Percentiles rank a stretch among this genome's conserved stretches.
Evolutionary conservation across 2,888 invertebrate genomes (phyloP).

Genomic region (Napeogenes inachia): DNA sequence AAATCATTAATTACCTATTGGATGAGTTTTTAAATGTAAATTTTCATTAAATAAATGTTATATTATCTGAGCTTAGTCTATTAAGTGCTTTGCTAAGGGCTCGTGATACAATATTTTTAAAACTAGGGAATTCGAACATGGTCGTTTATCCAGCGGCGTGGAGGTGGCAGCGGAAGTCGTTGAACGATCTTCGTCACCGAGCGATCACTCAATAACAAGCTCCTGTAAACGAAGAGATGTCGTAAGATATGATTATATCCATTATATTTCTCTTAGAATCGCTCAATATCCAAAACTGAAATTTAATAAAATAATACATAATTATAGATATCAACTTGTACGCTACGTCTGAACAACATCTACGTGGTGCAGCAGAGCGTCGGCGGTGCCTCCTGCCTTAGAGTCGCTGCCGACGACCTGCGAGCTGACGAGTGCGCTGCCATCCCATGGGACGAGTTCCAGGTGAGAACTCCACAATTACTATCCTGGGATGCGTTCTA

Average conservation of each 20-base stretch:
- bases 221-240: slow-evolving; percentile 87
- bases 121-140: slow-evolving; percentile 72
- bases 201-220: slow-evolving; percentile 88
- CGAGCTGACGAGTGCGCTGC: slow-evolving; percentile 89
- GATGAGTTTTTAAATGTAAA: too few relatives aligned
- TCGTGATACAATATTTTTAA: background rate
- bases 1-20: too few relatives aligned
- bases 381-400: slow-evolving; percentile 44
- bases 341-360: slow-evolving; percentile 66
- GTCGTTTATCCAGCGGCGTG: slow-evolving; percentile 69
- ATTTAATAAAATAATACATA: too few relatives aligned
- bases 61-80: too few relatives aligned
- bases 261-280: too few relatives aligned
- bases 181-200: slow-evolving; percentile 87
- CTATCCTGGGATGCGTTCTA: too few relatives aligned
- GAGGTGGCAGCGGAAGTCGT: slow-evolving; percentile 92
- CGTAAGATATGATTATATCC: slow-evolving; percentile 57
- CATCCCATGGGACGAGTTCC: slow-evolving; percentile 96
- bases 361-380: slow-evolving; percentile 59
- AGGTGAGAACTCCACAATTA: slow-evolving; percentile 76
- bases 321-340: slow-evolving; percentile 77
- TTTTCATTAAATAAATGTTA: too few relatives aligned
- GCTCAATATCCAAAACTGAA: too few relatives aligned
- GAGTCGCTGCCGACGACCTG: slow-evolving; percentile 75
- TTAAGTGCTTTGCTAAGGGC: too few relatives aligned